Percentiles rank a stretch among this genome's conserved stretches.
Evolutionary conservation across 2,113 vertebrate genomes (phyloP).

Genomic region (Oceanodroma tethys): DNA sequence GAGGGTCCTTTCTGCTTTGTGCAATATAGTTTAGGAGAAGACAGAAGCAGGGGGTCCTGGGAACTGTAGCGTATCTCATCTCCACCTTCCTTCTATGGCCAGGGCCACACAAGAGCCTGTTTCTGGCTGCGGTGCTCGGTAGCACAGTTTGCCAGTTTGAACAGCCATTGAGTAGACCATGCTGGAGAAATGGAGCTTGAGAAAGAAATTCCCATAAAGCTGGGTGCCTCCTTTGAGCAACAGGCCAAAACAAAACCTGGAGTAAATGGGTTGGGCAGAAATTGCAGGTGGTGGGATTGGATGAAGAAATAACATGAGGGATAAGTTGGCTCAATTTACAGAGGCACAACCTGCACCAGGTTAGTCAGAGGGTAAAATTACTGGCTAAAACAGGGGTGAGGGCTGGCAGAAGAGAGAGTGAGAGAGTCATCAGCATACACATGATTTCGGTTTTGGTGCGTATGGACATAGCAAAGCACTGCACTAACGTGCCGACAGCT

Average conservation of each 20-base stretch:
- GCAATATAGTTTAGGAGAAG: not conserved
- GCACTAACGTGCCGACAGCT: not conserved
- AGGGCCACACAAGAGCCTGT: not conserved
- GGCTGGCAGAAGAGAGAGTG: not conserved
- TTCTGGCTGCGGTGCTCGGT: not conserved
- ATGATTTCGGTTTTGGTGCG: not conserved
- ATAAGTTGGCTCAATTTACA: not conserved
- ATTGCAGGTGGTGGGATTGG: not conserved
- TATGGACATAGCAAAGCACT: not conserved
- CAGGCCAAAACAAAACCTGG: not conserved
- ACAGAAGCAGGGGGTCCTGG: not conserved
- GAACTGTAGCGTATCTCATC: not conserved
- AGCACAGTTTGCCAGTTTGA: not conserved
- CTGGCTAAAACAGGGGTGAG: not conserved
- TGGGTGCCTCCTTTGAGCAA: not conserved
- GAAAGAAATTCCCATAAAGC: not conserved
- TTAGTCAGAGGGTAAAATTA: not conserved
- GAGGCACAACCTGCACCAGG: not conserved
- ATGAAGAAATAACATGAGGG: not conserved
- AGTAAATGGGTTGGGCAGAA: slow-evolving; percentile 7
- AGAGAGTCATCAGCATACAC: not conserved
- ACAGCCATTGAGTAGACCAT: not conserved
- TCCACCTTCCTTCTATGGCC: not conserved
- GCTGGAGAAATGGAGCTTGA: not conserved
- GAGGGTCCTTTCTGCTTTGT: slow-evolving; percentile 42